Evolutionary conservation across 2,888 invertebrate genomes (phyloP).

Genomic region (Parapristionchus giblindavisi): DNA sequence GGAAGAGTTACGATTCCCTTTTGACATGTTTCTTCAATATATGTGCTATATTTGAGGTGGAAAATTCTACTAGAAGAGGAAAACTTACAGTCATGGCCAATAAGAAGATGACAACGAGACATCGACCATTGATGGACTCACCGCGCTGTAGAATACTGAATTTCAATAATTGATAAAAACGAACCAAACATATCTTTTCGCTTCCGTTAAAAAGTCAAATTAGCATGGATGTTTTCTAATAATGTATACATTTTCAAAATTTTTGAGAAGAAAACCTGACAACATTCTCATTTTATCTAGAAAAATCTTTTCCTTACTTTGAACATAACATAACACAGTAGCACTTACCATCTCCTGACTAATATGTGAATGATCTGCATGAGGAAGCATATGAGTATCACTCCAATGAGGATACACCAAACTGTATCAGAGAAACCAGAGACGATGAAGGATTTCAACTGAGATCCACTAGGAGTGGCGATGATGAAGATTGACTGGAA

Average conservation of each 20-base stretch:
- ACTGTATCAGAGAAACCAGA: slow-evolving; percentile 19
- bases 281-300: no score
- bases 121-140: slow-evolving; percentile 1
- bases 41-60: background rate
- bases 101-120: slow-evolving; percentile 1
- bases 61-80: background rate
- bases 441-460: slow-evolving; percentile 14
- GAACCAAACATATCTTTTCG: background rate
- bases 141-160: background rate
- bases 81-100: slow-evolving; percentile 13
- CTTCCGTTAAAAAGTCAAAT: background rate
- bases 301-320: background rate
- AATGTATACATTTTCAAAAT: no score
- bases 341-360: slow-evolving; percentile 1
- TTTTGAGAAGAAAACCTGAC: no score
- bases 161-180: background rate
- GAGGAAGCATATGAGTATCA: background rate
- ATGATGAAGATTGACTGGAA: slow-evolving; percentile 33
- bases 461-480: background rate
- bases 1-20: background rate
- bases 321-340: background rate
- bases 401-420: background rate
- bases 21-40: background rate
- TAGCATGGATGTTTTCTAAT: no score
- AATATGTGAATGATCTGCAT: slow-evolving; percentile 29